Evolutionary conservation across 1,140 invertebrate genomes (phyloP), one percentile per base, ranked within the genome.

Genomic region (Drosophila nigromelanica): DNA sequence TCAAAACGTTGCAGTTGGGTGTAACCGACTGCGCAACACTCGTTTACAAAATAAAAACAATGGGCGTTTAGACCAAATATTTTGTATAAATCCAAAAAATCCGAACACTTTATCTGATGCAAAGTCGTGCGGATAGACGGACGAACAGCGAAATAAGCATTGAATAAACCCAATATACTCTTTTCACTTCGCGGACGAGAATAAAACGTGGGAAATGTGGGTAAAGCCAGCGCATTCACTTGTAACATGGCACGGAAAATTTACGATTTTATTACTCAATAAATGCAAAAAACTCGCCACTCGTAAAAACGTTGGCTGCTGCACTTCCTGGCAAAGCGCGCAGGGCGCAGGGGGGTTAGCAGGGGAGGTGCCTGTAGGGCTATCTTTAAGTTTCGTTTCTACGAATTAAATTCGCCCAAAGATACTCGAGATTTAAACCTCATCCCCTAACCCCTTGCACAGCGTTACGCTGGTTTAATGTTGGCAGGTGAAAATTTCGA

Each of bases 221-320:
- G 24, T 18, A 50, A 24, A 47, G 67, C 37, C 48, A 67, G 73
- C 67, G 76, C 73, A 73, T 76, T 76, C 66, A 76, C 74, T 76
- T 73, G 76, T 76, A 78, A 76, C 75, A 55, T 60, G 52, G 74
- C 77, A 76, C 40, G 55, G 72, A 69, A 89, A 89, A 89, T 89
- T 89, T 89, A 89, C 83, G 83, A 89, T 89, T 89, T 89, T 89
- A 89, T 89, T 87, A 89, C 83, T 89, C 83, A 89, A 89, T 89
- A 89, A 89, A 89, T 89, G 83, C 83, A 89, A 89, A 76, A 89
- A 82, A 82, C 75, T 78, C 66, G 66, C 60, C 76, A 89, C 79
- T 89, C 76, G 83, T 77, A 87, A 79, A 80, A 75, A 56, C 18
- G 21, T 60, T 60, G 55, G 40, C 48, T 50, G 59, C 35, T 60